Evolutionary conservation across 2,113 vertebrate genomes (phyloP), one percentile per base, ranked within the genome.

Genomic region (Sarotherodon lohbergeri): DNA sequence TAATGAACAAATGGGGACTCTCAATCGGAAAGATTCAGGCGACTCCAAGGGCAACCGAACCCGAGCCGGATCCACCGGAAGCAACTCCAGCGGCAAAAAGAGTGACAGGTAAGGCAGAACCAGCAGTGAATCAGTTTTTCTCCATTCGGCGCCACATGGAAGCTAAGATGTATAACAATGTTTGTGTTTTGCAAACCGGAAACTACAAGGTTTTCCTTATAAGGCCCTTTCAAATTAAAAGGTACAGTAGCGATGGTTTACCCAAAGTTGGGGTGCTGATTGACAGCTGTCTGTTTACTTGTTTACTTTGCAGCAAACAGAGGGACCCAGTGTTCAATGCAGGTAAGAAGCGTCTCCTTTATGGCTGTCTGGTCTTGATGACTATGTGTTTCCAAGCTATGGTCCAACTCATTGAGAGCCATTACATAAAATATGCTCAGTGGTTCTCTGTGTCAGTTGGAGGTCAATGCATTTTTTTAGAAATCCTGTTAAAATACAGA

Each of bases 291-390:
- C 66, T 94, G 81, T 94, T 90, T 94, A 83, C 88, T 92, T 80
- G 17, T 93, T 91, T 93, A 89, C 85, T 92, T 91, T 94, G 90
- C 97, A 99, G 99, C 97, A 99, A 98, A 97, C 98, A 97, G 95
- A 99, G 97, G 97, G 99, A 99, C 61, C 98, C 99, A 9, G 97
- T 99, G 84, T 99, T 99, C 97, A 99, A 97, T 85, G 96, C 98
- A 97, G 99, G 98, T 99, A 97, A 97, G 98, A 96, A 78, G 32
- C 5, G 34, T 57, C 27, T 78, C 2, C 46, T 55, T 71, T 52
- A 73, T 22, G 59, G 39, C 79, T 78, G 54, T 82, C 56, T n/a
- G 66, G 56, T 54, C 55, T 39, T 59, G 71, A 87, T 52, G 54
- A 13, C 50, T 50, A 6, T 36, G 71, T 57, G 86, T 19, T 85